Evolutionary conservation across 2,797 vertebrate genomes (phyloP), one percentile per base, ranked within the genome.

Genomic region (Sandelia bainsii): DNA sequence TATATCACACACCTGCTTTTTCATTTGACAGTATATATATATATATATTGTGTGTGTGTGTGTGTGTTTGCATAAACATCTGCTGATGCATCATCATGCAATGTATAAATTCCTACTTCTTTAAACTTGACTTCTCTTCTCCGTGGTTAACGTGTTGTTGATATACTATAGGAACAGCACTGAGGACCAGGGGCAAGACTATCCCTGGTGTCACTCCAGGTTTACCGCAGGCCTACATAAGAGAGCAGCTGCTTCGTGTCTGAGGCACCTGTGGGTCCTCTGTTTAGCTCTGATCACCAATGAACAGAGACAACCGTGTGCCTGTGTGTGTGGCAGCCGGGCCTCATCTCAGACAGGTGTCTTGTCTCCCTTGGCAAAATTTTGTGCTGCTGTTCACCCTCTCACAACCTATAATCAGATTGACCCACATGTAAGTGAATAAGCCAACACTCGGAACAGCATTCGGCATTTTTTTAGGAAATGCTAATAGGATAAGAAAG

Each of bases 381-480:
- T 2, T 56, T 64, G 27, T 52, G 74, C 60, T 40, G 37, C 57
- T 69, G 57, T 79, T 84, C 57, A 79, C 79, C 72, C 69, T 51
- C 64, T 59, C 82, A 83, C 78, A 58, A 23, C 11, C n/a, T 51
- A 6, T 84, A 87, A 85, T 85, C 80, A 67, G 52, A 90, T 89
- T 88, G 60, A 78, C 51, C 49, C 64, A 29, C 12, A 60, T 69
- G 51, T 84, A 89, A 90, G 75, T 80, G 75, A 87, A 86, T 88
- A 87, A 86, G 76, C 80, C 73, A 79, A 80, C 88, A 71, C 87
- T 79, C 63, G 23, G 50, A 77, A 44, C 62, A 75, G 9, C n/a
- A n/a, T n/a, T 32, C 7, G 7, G 29, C 29, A 32, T 32, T 32
- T 29, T 29, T 29, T 29, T 5, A 32, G 29, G 0, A 32, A 32